Evolutionary conservation across 2,888 invertebrate genomes (phyloP).

Genomic region (Eupithecia dodoneata): DNA sequence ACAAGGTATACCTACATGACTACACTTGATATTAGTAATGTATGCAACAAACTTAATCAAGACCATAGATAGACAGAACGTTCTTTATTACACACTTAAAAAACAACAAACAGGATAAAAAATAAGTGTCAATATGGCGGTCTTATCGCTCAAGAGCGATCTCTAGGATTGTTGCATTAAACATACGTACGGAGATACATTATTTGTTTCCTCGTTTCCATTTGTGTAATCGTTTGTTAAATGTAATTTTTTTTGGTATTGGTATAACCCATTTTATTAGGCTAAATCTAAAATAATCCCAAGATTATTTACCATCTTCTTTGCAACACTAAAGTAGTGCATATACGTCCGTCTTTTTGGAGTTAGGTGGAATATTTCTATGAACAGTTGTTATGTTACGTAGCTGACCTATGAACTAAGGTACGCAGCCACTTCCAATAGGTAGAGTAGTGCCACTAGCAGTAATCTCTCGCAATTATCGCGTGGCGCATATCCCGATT

Average conservation of each 20-base stretch:
- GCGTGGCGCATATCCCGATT: slow-evolving; percentile 83
- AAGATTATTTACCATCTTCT: background rate
- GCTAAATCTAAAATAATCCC: background rate
- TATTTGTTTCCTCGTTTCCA: no score
- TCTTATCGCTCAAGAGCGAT: no score
- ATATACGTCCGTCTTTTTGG: background rate
- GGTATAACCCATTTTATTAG: background rate
- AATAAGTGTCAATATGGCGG: no score
- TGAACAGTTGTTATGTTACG: background rate
- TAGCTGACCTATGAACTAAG: background rate
- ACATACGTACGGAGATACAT: background rate
- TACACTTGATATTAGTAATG: background rate
- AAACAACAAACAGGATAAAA: no score
- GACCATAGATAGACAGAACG: background rate
- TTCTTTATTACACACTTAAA: no score
- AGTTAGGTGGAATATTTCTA: background rate
- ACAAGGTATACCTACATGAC: background rate
- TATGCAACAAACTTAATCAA: background rate
- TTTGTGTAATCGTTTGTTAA: background rate
- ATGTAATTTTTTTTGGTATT: background rate
- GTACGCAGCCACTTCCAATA: slow-evolving; percentile 39
- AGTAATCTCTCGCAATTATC: slow-evolving; percentile 81
- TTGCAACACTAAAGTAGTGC: background rate
- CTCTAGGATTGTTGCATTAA: no score
- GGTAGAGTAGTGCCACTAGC: slow-evolving; percentile 48